A percentile compares a stretch with the other conserved stretches of the same genome.
These are phyloP conservation scores for Cerastoderma edule DNA, from an alignment of 2,888 invertebrate species.

Conservation along the genomic window DNA sequence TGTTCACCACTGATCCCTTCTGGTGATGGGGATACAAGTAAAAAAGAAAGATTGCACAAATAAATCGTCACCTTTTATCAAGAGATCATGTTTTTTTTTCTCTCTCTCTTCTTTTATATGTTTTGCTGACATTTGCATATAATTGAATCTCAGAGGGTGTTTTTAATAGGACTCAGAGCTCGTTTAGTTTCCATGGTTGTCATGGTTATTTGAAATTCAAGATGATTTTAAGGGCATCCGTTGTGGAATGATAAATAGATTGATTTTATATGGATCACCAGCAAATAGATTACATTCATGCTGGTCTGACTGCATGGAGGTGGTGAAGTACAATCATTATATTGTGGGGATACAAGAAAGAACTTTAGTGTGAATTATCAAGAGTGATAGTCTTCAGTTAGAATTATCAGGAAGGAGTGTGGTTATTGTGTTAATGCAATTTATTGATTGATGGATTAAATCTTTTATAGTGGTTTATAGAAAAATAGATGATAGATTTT, in stretches of 20 bases:
- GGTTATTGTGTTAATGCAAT: too few relatives aligned
- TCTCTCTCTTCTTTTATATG: background rate
- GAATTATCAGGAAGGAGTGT: too few relatives aligned
- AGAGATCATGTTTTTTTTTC: background rate
- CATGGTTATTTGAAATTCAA: constrained; percentile 25
- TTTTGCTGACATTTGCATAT: constrained; percentile 25
- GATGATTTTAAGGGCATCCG: constrained; percentile 25
- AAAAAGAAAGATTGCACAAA: background rate
- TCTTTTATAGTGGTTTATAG: too few relatives aligned
- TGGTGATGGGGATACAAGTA: too few relatives aligned
- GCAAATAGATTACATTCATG: constrained; percentile 9
- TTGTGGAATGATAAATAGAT: constrained; percentile 21
- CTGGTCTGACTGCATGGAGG: too few relatives aligned
- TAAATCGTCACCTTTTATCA: constrained; percentile 6
- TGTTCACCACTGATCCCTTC: too few relatives aligned
- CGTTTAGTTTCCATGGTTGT: constrained; percentile 11
- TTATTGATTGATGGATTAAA: too few relatives aligned
- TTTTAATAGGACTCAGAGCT: constrained; percentile 17
- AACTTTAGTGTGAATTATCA: too few relatives aligned
- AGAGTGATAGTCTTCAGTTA: too few relatives aligned
- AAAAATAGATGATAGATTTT: too few relatives aligned
- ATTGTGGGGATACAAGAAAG: too few relatives aligned
- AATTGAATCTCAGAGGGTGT: constrained; percentile 19
- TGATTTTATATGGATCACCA: constrained; percentile 12
- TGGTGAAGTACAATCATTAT: too few relatives aligned